These are phyloP conservation scores for Caenorhabditis tropicalis DNA, from an alignment of 1,140 invertebrate species.

Conservation along the genomic window DNA sequence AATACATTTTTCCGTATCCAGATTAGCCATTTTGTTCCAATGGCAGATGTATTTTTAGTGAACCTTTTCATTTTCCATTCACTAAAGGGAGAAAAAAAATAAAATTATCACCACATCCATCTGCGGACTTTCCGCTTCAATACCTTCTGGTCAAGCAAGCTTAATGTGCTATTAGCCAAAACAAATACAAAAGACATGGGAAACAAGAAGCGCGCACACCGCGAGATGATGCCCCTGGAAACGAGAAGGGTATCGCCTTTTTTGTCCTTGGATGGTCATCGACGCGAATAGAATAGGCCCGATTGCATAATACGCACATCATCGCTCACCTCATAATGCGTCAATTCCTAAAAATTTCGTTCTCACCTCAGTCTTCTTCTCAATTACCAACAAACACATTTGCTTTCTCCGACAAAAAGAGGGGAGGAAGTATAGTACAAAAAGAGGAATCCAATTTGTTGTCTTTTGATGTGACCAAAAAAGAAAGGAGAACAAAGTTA, in stretches of 20 bases:
- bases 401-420: neutral
- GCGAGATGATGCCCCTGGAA: neutral
- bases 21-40: neutral
- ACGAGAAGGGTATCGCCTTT: slow-evolving; percentile 5
- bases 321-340: slow-evolving; percentile 37
- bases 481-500: neutral
- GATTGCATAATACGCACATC: slow-evolving; percentile 42
- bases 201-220: slow-evolving; percentile 2
- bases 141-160: slow-evolving; percentile 33
- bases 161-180: slow-evolving; percentile 43
- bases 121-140: slow-evolving; percentile 37
- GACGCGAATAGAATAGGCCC: slow-evolving; percentile 27
- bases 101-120: slow-evolving; percentile 44
- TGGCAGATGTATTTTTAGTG: neutral
- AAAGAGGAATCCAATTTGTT: neutral
- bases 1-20: neutral
- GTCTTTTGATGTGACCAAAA: neutral
- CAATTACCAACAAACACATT: slow-evolving; percentile 40
- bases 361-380: neutral
- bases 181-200: slow-evolving; percentile 43
- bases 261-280: slow-evolving; percentile 41
- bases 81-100: neutral
- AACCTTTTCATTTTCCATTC: neutral
- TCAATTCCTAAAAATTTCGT: neutral
- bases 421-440: slow-evolving; percentile 36